A percentile compares a stretch with the other conserved stretches of the same genome.
Evolutionary conservation across 2,113 vertebrate genomes (phyloP).

Genomic region (Tyto alba): DNA sequence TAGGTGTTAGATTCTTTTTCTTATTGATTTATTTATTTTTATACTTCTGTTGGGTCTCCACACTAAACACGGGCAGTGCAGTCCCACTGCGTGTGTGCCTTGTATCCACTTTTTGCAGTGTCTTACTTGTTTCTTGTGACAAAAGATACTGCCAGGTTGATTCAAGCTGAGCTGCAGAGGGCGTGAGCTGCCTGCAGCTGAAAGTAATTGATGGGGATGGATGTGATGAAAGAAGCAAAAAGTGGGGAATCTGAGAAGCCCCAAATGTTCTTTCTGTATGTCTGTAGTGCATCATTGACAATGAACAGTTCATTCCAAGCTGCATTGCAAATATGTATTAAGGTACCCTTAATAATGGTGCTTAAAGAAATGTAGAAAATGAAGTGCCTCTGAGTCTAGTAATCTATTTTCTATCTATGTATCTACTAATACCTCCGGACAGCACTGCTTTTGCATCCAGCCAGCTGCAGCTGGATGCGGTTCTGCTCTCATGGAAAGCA

Average conservation of each 20-base stretch:
- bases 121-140: neutral
- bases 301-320: neutral
- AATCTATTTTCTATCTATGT: neutral
- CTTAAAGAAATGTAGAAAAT: neutral
- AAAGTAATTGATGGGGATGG: neutral
- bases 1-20: fast-evolving
- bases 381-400: neutral
- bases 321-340: neutral
- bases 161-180: neutral
- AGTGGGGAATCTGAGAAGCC: neutral
- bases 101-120: neutral
- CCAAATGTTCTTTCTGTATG: neutral
- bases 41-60: neutral
- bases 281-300: neutral
- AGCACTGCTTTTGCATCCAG: neutral
- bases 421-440: neutral
- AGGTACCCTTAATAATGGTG: neutral
- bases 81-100: neutral
- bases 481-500: neutral
- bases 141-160: neutral
- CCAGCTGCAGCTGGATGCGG: neutral
- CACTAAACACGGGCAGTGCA: fast-evolving
- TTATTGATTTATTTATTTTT: neutral
- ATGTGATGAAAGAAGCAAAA: neutral
- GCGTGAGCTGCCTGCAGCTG: neutral